Conservation (phyloP, 2,888 invertebrate species). For the Galerucella pusilla region DNA sequence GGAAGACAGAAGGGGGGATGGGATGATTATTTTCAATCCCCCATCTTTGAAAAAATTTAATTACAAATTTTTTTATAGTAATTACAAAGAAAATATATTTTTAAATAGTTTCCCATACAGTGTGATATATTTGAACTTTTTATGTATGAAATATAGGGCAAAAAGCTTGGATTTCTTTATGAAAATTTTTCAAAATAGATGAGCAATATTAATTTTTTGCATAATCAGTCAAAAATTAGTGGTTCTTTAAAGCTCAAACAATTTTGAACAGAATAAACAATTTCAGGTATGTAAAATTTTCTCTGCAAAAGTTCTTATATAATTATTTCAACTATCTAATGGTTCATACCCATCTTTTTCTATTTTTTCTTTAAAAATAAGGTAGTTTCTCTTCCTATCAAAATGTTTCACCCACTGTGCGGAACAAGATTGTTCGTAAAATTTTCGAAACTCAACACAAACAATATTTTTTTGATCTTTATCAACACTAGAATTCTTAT, state of each 20-base stretch:
- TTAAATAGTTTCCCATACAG: no score
- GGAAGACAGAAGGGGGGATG: no score
- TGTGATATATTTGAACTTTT: no score
- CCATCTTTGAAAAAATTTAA: no score
- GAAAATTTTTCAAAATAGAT: no score
- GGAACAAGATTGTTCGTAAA: constrained; percentile 83
- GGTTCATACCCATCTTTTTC: constrained; percentile 89
- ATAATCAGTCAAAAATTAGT: neutral
- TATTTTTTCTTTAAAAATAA: constrained; percentile 88
- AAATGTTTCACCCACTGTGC: constrained; percentile 94
- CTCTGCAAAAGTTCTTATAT: neutral
- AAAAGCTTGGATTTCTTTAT: no score
- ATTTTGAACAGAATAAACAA: neutral
- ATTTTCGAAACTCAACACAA: constrained; percentile 78
- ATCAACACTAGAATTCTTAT: constrained; percentile 68
- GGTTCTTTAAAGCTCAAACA: neutral
- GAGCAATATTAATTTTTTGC: no score
- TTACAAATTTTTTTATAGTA: no score
- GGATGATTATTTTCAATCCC: no score
- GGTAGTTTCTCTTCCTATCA: constrained; percentile 88
- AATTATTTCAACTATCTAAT: constrained; percentile 66
- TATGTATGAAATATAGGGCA: no score
- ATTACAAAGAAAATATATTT: no score
- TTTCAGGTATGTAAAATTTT: neutral
- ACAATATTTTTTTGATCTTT: constrained; percentile 67